Conservation (phyloP, 2,113 vertebrate species). For the Pseudorasbora parva region DNA sequence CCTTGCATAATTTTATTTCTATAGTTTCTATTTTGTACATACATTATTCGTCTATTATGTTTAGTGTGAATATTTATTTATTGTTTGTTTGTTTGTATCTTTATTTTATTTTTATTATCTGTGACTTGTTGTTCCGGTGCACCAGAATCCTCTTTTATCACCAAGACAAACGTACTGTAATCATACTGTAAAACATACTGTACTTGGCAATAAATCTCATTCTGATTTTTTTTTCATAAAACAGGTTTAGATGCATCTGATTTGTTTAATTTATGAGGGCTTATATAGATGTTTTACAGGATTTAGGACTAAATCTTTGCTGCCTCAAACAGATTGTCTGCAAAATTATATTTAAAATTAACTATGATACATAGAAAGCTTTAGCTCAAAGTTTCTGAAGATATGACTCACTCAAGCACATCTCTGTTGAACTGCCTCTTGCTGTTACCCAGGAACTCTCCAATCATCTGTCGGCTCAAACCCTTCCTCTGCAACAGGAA, state of each 20-base stretch:
- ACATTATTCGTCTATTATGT: not conserved
- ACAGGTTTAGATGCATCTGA: not conserved
- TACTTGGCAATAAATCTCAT: not conserved
- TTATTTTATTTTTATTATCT: not conserved
- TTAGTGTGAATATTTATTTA: not conserved
- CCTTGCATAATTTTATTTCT: not conserved
- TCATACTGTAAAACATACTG: not conserved
- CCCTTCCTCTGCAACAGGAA: slow-evolving; percentile 95
- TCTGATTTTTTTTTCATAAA: not conserved
- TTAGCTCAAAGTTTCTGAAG: not conserved
- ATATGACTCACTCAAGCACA: slow-evolving; percentile 75
- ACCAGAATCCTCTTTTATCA: not conserved
- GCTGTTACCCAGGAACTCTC: slow-evolving; percentile 81
- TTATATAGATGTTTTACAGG: not conserved
- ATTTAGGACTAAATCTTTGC: not conserved
- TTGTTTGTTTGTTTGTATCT: not conserved
- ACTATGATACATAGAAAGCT: not conserved
- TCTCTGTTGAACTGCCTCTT: slow-evolving; percentile 83
- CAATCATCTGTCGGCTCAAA: slow-evolving; percentile 81
- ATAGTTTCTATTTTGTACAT: not conserved
- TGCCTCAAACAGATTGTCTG: not conserved
- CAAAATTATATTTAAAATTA: too few species aligned
- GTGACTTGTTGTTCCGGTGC: not conserved
- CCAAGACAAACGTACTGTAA: not conserved
- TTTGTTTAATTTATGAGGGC: not conserved